Conservation (phyloP, 2,113 vertebrate genomes). For the Periophthalmodon schlosseri region DNA sequence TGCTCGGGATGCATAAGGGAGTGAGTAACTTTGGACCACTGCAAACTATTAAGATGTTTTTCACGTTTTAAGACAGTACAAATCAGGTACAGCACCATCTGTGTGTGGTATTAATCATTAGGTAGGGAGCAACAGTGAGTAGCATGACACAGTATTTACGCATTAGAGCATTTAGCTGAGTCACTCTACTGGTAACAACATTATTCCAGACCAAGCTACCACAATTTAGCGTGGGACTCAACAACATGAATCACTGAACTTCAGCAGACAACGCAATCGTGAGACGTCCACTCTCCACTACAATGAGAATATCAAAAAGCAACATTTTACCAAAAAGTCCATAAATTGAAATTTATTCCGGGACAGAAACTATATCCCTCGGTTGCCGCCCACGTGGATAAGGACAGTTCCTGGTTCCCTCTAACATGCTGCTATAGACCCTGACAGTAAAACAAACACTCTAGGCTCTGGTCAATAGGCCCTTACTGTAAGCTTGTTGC, state of each 20-base stretch:
- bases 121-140: no score
- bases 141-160: no score
- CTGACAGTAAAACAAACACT: slow-evolving; percentile 73
- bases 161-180: not conserved
- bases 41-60: no score
- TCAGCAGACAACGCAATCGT: not conserved
- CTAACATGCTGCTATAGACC: slow-evolving; percentile 57
- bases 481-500: slow-evolving; percentile 78
- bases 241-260: not conserved
- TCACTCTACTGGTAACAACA: not conserved
- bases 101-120: no score
- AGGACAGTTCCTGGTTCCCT: slow-evolving; percentile 71
- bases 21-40: no score
- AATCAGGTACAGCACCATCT: no score
- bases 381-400: slow-evolving; percentile 22
- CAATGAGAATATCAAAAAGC: slow-evolving; percentile 13
- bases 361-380: slow-evolving; percentile 63
- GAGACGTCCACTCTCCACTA: not conserved
- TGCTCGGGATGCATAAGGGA: no score
- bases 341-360: slow-evolving; percentile 43
- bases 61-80: no score
- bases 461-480: slow-evolving; percentile 70
- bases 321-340: slow-evolving; percentile 19
- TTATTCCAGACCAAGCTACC: not conserved
- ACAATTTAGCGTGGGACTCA: not conserved